A percentile compares a stretch with the other conserved stretches of the same genome.
These are phyloP conservation scores for Zaprionus taronus DNA, from an alignment of 1,140 invertebrate genomes.

Conservation along the genomic window DNA sequence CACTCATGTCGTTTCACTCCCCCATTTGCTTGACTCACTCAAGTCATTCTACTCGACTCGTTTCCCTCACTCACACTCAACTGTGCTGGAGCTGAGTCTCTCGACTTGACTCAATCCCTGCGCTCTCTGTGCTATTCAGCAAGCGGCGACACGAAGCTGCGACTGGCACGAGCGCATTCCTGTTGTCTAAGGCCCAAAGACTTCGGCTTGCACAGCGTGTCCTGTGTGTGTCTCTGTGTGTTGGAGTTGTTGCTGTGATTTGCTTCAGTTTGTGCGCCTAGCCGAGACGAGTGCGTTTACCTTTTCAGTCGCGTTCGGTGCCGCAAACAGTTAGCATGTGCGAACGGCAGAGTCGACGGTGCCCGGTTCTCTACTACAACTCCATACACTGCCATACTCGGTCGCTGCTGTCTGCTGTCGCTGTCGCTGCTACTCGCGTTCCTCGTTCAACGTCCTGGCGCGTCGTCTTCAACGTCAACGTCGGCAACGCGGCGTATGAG, in stretches of 20 bases:
- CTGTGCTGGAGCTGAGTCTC: not conserved
- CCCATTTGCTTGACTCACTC: constrained; percentile 12
- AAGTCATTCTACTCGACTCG: not conserved
- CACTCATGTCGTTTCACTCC: not conserved
- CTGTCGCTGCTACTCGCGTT: not conserved
- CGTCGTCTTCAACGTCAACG: constrained; percentile 35
- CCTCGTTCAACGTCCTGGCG: constrained; percentile 15
- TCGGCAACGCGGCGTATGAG: constrained; percentile 27
- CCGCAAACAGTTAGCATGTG: constrained; percentile 79
- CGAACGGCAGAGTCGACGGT: constrained; percentile 51
- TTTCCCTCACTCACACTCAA: constrained; percentile 32
- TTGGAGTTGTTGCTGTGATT: constrained; percentile 67
- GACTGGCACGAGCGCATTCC: constrained; percentile 42
- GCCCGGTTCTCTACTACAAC: constrained; percentile 25
- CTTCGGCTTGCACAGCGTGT: too few relatives aligned
- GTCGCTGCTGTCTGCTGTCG: constrained; percentile 20
- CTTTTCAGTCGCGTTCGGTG: constrained; percentile 83
- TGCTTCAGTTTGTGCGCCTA: constrained; percentile 57
- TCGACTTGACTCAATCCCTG: constrained; percentile 14
- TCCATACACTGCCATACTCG: constrained; percentile 22
- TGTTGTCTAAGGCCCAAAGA: constrained; percentile 70
- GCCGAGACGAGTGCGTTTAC: constrained; percentile 77
- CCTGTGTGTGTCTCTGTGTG: constrained; percentile 17
- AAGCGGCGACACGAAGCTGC: constrained; percentile 29
- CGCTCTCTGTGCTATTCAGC: constrained; percentile 50